Conservation (phyloP, 2,797 vertebrate genomes). For the Lepilemur ruficaudatus region DNA sequence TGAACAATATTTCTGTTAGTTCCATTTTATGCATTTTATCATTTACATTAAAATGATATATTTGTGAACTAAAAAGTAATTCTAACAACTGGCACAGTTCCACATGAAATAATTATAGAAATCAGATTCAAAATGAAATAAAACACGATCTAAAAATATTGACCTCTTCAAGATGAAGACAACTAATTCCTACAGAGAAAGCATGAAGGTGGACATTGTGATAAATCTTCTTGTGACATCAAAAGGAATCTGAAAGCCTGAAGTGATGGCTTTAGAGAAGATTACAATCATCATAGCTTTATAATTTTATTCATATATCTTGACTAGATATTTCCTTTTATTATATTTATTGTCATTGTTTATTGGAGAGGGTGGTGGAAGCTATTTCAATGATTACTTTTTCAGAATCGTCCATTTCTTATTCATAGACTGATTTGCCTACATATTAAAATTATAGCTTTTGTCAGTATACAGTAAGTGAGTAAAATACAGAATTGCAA, state of each 20-base stretch:
- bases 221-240: conserved; percentile 2
- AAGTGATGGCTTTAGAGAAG: neutral
- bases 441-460: conserved; percentile 40
- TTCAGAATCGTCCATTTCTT: conserved; percentile 25
- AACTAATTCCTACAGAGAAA: neutral
- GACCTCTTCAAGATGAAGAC: neutral
- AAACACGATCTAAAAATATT: neutral
- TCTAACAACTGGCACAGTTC: neutral
- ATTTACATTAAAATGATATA: conserved; percentile 10
- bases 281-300: neutral
- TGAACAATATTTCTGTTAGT: neutral
- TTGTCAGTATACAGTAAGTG: neutral
- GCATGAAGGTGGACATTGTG: neutral
- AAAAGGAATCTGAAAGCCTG: neutral
- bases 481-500: neutral
- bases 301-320: neutral
- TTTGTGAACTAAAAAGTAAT: neutral
- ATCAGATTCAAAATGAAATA: neutral
- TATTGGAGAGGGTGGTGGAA: neutral
- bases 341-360: neutral
- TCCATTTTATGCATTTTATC: neutral
- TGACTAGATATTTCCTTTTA: neutral
- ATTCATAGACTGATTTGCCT: neutral
- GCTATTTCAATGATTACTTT: conserved; percentile 9
- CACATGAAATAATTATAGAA: neutral